Base-by-base conservation (phyloP, 2,888 invertebrate genomes). In the Cylloceria caligata region DNA sequence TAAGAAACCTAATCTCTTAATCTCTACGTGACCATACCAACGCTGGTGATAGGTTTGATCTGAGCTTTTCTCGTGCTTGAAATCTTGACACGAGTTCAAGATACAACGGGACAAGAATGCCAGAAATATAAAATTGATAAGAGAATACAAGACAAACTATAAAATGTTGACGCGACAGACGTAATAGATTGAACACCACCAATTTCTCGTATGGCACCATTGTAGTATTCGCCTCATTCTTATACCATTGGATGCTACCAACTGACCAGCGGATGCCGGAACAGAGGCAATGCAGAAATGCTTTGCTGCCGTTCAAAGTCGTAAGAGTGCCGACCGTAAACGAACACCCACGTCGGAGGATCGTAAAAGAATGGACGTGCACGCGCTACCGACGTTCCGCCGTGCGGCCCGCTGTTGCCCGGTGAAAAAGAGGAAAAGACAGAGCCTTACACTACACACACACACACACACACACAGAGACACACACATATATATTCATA, bases 311-410 rank as follows among this genome's bases (percentile, higher is more conserved):
- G 49, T n/a, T 73, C 30, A 36, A 13, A 62, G 73, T 52, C 73
- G 73, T 39, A 64, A 64, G 73, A 34, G 34, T 73, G 24, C 34
- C 19, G 49, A 49, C 62, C 49, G 34, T 73, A 64, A 73, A 62
- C 19, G 62, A 27, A 19, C n/a, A 11, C 36, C 39, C 27, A 6
- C 19, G 27, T 27, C 27, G 39, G 21, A 39, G 27, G 36, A 69
- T 55, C 69, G 55, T 69, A 69, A 69, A 69, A 55, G 52, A 69
- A 57, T 69, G 42, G 39, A 69, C 65, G 65, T 47, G 21, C 24
- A 69, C 55, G 42, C 69, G 55, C n/a, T n/a, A n/a, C n/a, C n/a
- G n/a, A n/a, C n/a, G n/a, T n/a, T n/a, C 30, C n/a, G 27, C n/a
- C 45, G 45, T 47, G 47, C 21, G 16, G 49, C 49, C 1, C 55